Percentiles rank a stretch among this genome's conserved stretches.
Conservation (phyloP, 2,888 invertebrate species). For the Petrolisthes cinctipes region DNA sequence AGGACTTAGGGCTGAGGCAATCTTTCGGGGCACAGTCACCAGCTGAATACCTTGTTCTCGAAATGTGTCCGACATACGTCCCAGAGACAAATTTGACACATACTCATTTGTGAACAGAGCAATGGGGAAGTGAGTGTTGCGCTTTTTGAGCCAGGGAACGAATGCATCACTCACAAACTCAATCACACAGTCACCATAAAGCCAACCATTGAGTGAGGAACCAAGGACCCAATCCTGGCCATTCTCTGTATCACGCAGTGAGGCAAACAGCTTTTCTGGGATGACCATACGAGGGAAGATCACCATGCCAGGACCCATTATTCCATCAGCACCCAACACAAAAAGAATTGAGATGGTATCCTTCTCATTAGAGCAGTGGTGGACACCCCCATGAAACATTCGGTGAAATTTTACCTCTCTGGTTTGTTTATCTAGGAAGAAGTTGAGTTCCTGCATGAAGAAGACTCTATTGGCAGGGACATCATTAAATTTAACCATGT, state of each 20-base stretch:
- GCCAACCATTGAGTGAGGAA: slow-evolving; percentile 50
- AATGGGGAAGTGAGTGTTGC: slow-evolving; percentile 26
- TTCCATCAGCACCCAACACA: slow-evolving; percentile 38
- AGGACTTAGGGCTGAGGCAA: slow-evolving; percentile 35
- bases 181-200: slow-evolving; percentile 42
- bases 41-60: slow-evolving; percentile 50
- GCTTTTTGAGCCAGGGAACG: slow-evolving; percentile 46
- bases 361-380: slow-evolving; percentile 39
- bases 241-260: slow-evolving; percentile 25
- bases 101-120: slow-evolving; percentile 47
- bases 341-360: slow-evolving; percentile 50
- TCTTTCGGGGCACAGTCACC: slow-evolving; percentile 32
- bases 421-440: slow-evolving; percentile 47
- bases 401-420: slow-evolving; percentile 50
- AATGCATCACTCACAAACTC: slow-evolving; percentile 53
- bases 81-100: slow-evolving; percentile 37
- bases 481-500: slow-evolving; percentile 34
- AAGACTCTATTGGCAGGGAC: slow-evolving; percentile 26
- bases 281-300: slow-evolving; percentile 58
- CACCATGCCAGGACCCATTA: slow-evolving; percentile 47
- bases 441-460: slow-evolving; percentile 53
- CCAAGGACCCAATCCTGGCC: slow-evolving; percentile 50
- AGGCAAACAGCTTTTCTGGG: slow-evolving; percentile 46
- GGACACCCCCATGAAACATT: slow-evolving; percentile 38
- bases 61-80: slow-evolving; percentile 25